Evolutionary conservation across 2,797 vertebrate species (phyloP).

Genomic region (Salarias fasciatus): DNA sequence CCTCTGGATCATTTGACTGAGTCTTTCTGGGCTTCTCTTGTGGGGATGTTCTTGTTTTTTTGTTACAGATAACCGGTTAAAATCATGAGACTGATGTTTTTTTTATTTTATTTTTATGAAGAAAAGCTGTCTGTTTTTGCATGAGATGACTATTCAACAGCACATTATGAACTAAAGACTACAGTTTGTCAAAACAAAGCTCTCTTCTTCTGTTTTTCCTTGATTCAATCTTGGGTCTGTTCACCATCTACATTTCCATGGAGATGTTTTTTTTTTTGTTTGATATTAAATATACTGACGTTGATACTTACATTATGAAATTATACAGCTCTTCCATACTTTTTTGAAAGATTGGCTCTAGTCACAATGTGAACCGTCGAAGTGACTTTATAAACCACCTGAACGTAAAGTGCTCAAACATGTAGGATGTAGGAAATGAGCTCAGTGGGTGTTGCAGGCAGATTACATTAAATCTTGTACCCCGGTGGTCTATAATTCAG

Average conservation of each 20-base stretch:
- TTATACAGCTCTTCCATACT: not conserved
- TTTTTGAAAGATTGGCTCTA: conserved; percentile 2
- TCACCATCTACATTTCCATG: not conserved
- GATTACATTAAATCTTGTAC: not conserved
- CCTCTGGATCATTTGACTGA: not conserved
- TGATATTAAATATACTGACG: too few relatives aligned
- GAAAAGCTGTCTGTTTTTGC: not conserved
- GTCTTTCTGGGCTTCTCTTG: not conserved
- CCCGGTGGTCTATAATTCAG: conserved; percentile 5
- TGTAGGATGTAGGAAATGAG: not conserved
- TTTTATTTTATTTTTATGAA: too few relatives aligned
- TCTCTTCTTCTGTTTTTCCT: not conserved
- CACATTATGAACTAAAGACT: conserved; percentile 14
- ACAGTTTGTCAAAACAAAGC: conserved; percentile 3
- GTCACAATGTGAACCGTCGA: conserved; percentile 1
- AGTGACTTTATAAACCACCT: conserved; percentile 2
- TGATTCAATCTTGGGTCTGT: conserved; percentile 14
- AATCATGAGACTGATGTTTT: not conserved
- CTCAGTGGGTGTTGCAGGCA: conserved; percentile 14
- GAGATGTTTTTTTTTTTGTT: not conserved
- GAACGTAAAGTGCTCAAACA: not conserved
- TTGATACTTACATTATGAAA: not conserved
- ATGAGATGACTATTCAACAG: not conserved
- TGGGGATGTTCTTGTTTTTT: not conserved
- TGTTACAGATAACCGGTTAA: not conserved